Base-by-base conservation (phyloP, 2,888 invertebrate genomes). In the Danaus chrysippus region DNA sequence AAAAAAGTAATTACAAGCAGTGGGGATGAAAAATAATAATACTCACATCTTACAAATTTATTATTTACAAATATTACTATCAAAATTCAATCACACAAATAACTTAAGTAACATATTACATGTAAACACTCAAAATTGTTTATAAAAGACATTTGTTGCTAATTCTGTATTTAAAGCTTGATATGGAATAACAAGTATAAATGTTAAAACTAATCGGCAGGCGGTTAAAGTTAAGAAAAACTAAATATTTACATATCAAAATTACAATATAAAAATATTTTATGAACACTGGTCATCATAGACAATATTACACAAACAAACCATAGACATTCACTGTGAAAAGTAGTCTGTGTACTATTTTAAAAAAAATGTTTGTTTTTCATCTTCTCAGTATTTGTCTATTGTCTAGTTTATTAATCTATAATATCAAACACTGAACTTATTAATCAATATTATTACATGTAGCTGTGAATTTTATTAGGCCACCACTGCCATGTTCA, bases 381-480 rank as follows among this genome's bases (percentile, higher is more conserved):
- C 23, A 6, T 34, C 23, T 34, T 34, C 23, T 34, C 17, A 49
- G 49, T 49, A 17, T 17, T 17, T 17, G 17, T 49, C 49, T 49
- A 17, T 49, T 17, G 49, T 10, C 49, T 17, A 17, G 49, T 49
- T 15, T n/a, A 34, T 15, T 46, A 1, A 10, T 15, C 13, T 46
- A 15, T n/a, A 49, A 49, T 10, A 15, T 11, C 17, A 49, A 49
- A 49, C 3, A 17, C 17, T 10, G 10, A 10, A 13, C 5, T 17
- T 17, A 49, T 49, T 17, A 17, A 49, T 8, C 17, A 17, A 49
- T 10, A 49, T 49, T 49, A 49, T 49, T 43, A 84, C 80, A 89
- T 71, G 81, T 86, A 46, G 88, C 89, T 19, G 90, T 90, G 71
- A 91, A 89, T 65, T 81, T 89, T 12, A 82, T 85, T 3, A 90